Evolutionary conservation across 2,888 invertebrate species (phyloP), one percentile per base, ranked within the genome.

Genomic region (Melikaiella ostensackeni): DNA sequence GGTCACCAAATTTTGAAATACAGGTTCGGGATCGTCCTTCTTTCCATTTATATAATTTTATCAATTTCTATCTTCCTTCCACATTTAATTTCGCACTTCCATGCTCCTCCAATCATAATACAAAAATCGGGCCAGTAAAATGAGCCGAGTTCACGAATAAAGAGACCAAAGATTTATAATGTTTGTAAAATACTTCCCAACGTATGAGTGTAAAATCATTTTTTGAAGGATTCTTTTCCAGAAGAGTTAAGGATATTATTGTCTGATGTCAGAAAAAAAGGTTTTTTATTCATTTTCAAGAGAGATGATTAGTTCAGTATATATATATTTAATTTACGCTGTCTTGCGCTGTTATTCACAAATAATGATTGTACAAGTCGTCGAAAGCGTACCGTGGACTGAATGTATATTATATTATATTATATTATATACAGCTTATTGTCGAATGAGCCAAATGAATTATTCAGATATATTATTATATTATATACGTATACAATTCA

Each of bases 391-490:
- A 70, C 50, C 59, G 78, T 16, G 21, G 66, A 27, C 50, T 46
- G 24, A 27, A 74, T 77, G 61, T 24, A 63, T 59, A 77, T 64
- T 57, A 27, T 6, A 73, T 27, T 76, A n/a, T n/a, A n/a, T n/a
- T n/a, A n/a, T n/a, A 74, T 75, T 75, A 76, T 57, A 66, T 35
- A 50, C 27, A 63, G 46, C 61, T 59, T 75, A 73, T 79, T 74
- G 76, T 80, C 62, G 74, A 55, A 74, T 78, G 77, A 78, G 73
- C 64, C 62, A 13, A 61, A 78, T 78, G 35, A 74, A 75, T 38
- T 75, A 78, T 75, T 55, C 76, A 38, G 66, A 77, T 78, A 78
- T 78, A 77, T 77, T 57, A 76, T 76, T 77, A 77, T 57, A 73
- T 80, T 24, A 61, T 21, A 61, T 74, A 42, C 77, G 70, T 33